Conservation (phyloP, 2,888 invertebrate genomes). For the Pinctada fucata region DNA sequence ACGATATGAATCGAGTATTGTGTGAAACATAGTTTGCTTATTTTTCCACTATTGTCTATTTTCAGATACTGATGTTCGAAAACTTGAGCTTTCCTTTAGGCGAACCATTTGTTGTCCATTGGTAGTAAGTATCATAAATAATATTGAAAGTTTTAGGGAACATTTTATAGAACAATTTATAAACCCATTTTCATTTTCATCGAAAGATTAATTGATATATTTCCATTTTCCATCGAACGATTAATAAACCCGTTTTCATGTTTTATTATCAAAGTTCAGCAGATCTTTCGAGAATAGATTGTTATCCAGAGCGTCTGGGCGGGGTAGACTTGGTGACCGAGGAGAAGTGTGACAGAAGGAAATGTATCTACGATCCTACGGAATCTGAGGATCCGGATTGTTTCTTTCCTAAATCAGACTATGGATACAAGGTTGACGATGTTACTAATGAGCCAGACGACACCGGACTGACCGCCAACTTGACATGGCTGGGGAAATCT, state of each 20-base stretch:
- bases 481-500: slow-evolving; percentile 43
- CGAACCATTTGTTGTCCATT: slow-evolving; percentile 14
- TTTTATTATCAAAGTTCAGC: background rate
- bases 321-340: slow-evolving; percentile 50
- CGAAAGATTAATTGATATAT: background rate
- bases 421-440: slow-evolving; percentile 49
- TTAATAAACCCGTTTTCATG: slow-evolving; percentile 15
- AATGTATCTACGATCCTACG: slow-evolving; percentile 51
- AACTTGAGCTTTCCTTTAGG: slow-evolving; percentile 14
- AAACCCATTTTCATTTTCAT: background rate
- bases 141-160: background rate
- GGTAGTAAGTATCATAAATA: slow-evolving; percentile 25
- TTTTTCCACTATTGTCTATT: background rate
- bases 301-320: slow-evolving; percentile 59
- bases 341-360: slow-evolving; percentile 50
- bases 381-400: slow-evolving; percentile 47
- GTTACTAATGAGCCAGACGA: background rate
- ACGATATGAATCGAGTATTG: too few relatives aligned
- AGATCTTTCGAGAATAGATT: slow-evolving; percentile 50
- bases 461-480: slow-evolving; percentile 44
- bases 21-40: too few relatives aligned
- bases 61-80: slow-evolving; percentile 23
- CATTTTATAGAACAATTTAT: background rate
- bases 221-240: background rate
- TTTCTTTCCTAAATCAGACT: slow-evolving; percentile 47